These are phyloP conservation scores for Volucella zonaria DNA, from an alignment of 2,888 invertebrate species.

Conservation along the genomic window DNA sequence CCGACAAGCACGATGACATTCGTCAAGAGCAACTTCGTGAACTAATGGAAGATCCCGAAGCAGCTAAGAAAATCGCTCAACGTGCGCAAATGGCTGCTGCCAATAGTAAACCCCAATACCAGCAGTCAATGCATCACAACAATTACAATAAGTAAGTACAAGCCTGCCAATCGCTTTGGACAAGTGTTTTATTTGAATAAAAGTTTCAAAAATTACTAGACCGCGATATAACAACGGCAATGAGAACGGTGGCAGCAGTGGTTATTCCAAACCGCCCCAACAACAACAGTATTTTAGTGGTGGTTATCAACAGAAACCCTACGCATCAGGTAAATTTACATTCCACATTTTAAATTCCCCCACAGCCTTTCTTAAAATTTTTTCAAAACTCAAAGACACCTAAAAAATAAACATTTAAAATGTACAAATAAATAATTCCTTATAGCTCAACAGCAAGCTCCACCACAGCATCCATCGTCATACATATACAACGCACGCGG, in stretches of 20 bases:
- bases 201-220: slow-evolving; percentile 61
- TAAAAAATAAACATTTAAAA: not conserved
- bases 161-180: slow-evolving; percentile 33
- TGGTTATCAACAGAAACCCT: slow-evolving; percentile 63
- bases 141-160: slow-evolving; percentile 66
- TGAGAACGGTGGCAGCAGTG: slow-evolving; percentile 61
- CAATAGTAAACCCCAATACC: slow-evolving; percentile 76
- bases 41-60: slow-evolving; percentile 83
- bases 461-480: slow-evolving; percentile 50
- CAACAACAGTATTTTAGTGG: slow-evolving; percentile 58
- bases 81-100: slow-evolving; percentile 77
- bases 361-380: not conserved
- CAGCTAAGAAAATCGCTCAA: slow-evolving; percentile 80
- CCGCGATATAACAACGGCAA: slow-evolving; percentile 53
- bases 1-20: slow-evolving; percentile 90
- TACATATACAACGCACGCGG: slow-evolving; percentile 67
- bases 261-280: slow-evolving; percentile 60
- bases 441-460: slow-evolving; percentile 56
- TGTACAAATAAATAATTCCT: slow-evolving; percentile 31
- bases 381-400: slow-evolving; percentile 5
- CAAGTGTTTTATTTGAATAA: slow-evolving; percentile 70
- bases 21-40: slow-evolving; percentile 93
- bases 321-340: slow-evolving; percentile 56
- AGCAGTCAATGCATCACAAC: slow-evolving; percentile 74
- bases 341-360: not conserved